These are phyloP conservation scores for Eristalinus aeneus DNA, from an alignment of 2,888 invertebrate species.

Conservation along the genomic window DNA sequence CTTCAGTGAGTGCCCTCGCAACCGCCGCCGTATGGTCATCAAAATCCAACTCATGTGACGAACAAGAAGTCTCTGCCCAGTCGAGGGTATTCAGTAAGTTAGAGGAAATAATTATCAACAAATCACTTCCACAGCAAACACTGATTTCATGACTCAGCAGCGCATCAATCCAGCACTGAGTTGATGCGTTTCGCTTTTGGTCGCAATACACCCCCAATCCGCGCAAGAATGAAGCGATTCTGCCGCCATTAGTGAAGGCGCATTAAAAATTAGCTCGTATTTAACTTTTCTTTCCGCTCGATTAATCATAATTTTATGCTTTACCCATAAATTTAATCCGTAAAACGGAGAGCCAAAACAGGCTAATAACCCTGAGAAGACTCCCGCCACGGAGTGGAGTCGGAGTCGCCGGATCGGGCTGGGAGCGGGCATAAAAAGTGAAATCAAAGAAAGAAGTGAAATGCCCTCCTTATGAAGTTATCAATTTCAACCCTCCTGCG, in stretches of 20 bases:
- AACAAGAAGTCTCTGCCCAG: constrained; percentile 41
- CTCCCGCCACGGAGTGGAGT: constrained; percentile 31
- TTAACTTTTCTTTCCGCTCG: constrained; percentile 70
- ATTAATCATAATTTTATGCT: constrained; percentile 71
- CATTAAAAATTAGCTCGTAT: constrained; percentile 70
- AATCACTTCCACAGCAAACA: constrained; percentile 65
- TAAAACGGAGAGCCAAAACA: constrained; percentile 21
- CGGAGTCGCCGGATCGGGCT: neutral
- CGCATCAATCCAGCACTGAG: constrained; percentile 3
- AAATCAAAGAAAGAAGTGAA: neutral
- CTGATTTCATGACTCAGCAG: constrained; percentile 61
- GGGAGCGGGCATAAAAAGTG: constrained; percentile 24
- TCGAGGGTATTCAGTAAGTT: constrained; percentile 12
- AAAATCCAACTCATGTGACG: constrained; percentile 24
- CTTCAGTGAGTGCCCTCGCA: constrained; percentile 48
- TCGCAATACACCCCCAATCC: neutral
- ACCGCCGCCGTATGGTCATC: constrained; percentile 1
- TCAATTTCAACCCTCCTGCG: constrained; percentile 51
- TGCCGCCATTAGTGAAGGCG: constrained; percentile 5
- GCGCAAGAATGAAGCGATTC: neutral
- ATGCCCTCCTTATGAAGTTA: constrained; percentile 63
- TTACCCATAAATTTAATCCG: constrained; percentile 61
- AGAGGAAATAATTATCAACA: constrained; percentile 68
- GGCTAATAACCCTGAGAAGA: constrained; percentile 43
- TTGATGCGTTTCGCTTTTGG: neutral